Evolutionary conservation across 2,797 vertebrate species (phyloP).

Genomic region (Odontamblyopus lacepedii): DNA sequence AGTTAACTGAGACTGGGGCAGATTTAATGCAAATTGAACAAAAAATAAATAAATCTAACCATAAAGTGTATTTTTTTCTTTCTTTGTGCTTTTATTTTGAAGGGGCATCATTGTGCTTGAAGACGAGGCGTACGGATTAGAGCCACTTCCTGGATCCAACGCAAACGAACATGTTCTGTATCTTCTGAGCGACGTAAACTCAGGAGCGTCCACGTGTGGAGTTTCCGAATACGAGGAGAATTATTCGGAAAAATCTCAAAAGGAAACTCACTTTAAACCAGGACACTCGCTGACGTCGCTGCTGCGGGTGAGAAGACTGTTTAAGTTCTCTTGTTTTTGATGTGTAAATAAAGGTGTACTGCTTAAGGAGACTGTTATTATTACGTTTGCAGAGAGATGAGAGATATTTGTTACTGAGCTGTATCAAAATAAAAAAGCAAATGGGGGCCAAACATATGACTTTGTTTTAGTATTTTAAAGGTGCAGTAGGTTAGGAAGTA

Average conservation of each 20-base stretch:
- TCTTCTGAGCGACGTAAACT: conserved; percentile 61
- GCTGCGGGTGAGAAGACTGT: conserved; percentile 54
- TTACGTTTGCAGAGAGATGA: too few species aligned
- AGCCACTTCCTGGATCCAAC: conserved; percentile 74
- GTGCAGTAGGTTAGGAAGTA: too few species aligned
- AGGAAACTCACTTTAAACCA: conserved; percentile 43
- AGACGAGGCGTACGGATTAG: conserved; percentile 79
- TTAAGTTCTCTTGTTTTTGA: neutral
- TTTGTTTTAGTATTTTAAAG: too few species aligned
- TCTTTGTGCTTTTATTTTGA: conserved; percentile 8
- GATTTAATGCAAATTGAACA: neutral
- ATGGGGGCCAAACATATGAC: too few species aligned
- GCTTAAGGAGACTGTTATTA: neutral
- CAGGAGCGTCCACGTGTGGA: conserved; percentile 72
- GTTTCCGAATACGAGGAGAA: conserved; percentile 57
- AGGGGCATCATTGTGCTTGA: conserved; percentile 84
- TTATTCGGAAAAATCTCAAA: neutral
- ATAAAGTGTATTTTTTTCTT: neutral
- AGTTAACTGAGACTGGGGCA: too few species aligned
- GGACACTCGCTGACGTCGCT: conserved; percentile 53
- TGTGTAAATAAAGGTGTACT: neutral
- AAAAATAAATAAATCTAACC: neutral
- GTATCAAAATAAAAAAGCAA: too few species aligned
- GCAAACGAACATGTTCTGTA: conserved; percentile 82
- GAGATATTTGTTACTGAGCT: too few species aligned